phyloP scores from a whole-genome alignment of 1,140 invertebrate species.

The Gryllus bimaculatus region DNA sequence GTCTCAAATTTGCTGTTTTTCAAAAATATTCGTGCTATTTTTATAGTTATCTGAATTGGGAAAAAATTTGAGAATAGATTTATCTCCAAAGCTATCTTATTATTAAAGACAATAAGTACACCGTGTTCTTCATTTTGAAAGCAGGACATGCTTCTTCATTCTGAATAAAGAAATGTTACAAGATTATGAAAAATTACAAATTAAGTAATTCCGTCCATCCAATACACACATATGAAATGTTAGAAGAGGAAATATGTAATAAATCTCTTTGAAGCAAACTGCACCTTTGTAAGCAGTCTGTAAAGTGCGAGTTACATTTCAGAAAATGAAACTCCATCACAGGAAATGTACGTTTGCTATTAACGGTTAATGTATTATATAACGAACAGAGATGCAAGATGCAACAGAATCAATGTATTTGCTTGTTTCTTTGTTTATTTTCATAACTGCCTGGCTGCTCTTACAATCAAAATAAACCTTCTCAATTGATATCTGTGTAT shows the following conservation, averaged over 20 bases:
- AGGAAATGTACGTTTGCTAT: conserved; percentile 19
- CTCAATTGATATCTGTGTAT: background rate
- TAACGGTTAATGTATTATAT: conserved; percentile 18
- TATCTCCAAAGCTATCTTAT: background rate
- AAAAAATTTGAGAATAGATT: too few relatives aligned
- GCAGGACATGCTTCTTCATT: conserved; percentile 11
- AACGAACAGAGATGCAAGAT: conserved; percentile 20
- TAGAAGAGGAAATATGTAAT: conserved; percentile 6
- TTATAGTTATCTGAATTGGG: too few relatives aligned
- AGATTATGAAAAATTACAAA: background rate
- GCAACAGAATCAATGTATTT: conserved; percentile 20
- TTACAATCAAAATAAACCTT: background rate
- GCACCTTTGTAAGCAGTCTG: conserved; percentile 28
- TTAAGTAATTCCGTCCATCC: conserved; percentile 7
- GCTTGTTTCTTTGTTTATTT: conserved; percentile 11
- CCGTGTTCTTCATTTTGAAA: conserved; percentile 10
- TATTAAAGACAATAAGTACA: conserved; percentile 8
- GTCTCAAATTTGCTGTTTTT: too few relatives aligned
- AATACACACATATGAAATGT: conserved; percentile 7
- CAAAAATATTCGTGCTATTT: too few relatives aligned
- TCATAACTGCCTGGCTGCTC: conserved; percentile 9
- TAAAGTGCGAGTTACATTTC: conserved; percentile 18
- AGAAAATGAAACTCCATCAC: conserved; percentile 18
- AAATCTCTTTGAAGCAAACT: conserved; percentile 29
- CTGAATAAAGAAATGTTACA: conserved; percentile 2